phyloP scores from a whole-genome alignment of 2,888 invertebrate genomes.

The Apodemia zela region DNA sequence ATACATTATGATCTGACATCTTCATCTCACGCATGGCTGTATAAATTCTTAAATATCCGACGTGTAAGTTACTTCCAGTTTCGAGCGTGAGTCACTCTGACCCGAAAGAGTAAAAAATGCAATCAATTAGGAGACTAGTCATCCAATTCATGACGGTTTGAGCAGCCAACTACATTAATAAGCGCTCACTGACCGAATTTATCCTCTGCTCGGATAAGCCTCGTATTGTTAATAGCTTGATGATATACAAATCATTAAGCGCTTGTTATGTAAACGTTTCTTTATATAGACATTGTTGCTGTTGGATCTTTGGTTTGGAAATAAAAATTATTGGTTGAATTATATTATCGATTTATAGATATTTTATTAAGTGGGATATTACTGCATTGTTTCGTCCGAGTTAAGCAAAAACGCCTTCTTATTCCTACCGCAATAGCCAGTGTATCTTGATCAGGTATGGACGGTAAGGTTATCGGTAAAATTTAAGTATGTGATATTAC shows the following conservation, averaged over 20 bases:
- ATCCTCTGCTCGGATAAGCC: not conserved
- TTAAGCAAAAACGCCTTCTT: too few relatives aligned
- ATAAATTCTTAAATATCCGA: constrained; percentile 12
- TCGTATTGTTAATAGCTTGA: constrained; percentile 2
- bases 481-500: too few relatives aligned
- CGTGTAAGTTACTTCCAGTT: constrained; percentile 9
- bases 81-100: constrained; percentile 36
- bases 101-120: constrained; percentile 36
- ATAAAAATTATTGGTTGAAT: too few relatives aligned
- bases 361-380: too few relatives aligned
- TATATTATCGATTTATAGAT: too few relatives aligned
- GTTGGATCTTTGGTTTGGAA: not conserved
- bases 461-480: too few relatives aligned
- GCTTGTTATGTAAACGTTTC: not conserved
- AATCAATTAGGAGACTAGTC: constrained; percentile 50
- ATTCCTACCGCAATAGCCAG: too few relatives aligned
- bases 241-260: constrained; percentile 13
- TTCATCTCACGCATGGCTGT: constrained; percentile 6
- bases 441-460: too few relatives aligned
- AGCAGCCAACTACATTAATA: constrained; percentile 2
- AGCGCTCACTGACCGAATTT: constrained; percentile 15
- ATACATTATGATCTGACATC: not conserved
- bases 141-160: constrained; percentile 39
- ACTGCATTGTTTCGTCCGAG: too few relatives aligned
- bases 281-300: not conserved